Base-by-base conservation (phyloP, 2,797 vertebrate species). In the Spinibarbus caldwelli region DNA sequence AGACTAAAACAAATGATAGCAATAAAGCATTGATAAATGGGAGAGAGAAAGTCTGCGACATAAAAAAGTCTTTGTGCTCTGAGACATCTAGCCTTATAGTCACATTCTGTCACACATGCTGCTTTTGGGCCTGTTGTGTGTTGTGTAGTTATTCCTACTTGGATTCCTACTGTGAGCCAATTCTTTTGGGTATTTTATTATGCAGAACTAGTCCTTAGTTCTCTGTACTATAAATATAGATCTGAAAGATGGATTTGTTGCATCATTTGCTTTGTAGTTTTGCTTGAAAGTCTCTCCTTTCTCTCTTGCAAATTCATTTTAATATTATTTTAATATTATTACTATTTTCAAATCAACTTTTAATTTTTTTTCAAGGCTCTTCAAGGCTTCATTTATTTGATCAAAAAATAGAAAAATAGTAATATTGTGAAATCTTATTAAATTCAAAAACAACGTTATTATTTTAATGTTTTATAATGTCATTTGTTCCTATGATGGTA, bases 201-300 rank as follows among this genome's bases (percentile, higher is more conserved):
- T 72, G 49, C 49, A 72, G 52, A 59, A 10, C 49, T 14, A 82
- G 52, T n/a, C 29, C n/a, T 59, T 31, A 57, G 17, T 57, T 70
- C 11, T 34, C 31, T 77, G 73, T 57, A n/a, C 23, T 78, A 29
- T 29, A 78, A 52, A 54, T 57, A 71, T 21, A 26, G 47, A n/a
- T 19, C 26, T 82, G 15, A 71, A 59, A 82, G 47, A 57, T 29
- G 9, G 34, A 81, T 54, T 81, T 70, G 79, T 67, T 81, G 66
- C 49, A 49, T 47, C 26, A 54, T 81, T 78, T 45, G 57, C 36
- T 26, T 26, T 59, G 52, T 29, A 68, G 6, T 78, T 77, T 23
- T 54, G 6, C 21, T 57, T 41, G 31, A 34, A 21, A 34, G 31
- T 73, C 26, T 73, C n/a, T 43, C 29, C 4, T 34, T 12, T 29